Percentiles rank a stretch among this genome's conserved stretches.
These are phyloP conservation scores for Decapterus maruadsi DNA, from an alignment of 2,797 vertebrate species.

Conservation along the genomic window DNA sequence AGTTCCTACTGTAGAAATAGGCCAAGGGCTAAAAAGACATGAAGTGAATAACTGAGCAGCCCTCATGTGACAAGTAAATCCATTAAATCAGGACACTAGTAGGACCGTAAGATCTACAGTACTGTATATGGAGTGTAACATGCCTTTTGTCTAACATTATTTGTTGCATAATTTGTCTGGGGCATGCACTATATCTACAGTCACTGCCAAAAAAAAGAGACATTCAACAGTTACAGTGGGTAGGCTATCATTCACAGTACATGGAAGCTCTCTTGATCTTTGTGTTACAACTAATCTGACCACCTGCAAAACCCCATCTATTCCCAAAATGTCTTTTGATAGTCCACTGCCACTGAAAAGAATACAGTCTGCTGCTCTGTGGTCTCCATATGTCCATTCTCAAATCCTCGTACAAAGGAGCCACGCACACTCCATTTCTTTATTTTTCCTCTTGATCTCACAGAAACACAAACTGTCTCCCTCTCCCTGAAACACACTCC, in stretches of 20 bases:
- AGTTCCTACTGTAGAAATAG: constrained; percentile 44
- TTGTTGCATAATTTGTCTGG: constrained; percentile 29
- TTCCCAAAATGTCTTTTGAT: constrained; percentile 67
- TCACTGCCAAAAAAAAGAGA: constrained; percentile 28
- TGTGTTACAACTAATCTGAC: constrained; percentile 53
- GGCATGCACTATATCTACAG: constrained; percentile 24
- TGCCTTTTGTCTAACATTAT: constrained; percentile 21
- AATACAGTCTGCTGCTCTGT: constrained; percentile 63
- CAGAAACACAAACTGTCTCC: constrained; percentile 64
- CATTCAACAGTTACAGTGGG: constrained; percentile 53
- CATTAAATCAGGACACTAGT: constrained; percentile 31
- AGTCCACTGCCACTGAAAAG: constrained; percentile 62
- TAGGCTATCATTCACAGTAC: constrained; percentile 35
- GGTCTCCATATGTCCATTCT: constrained; percentile 71
- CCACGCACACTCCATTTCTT: constrained; percentile 51
- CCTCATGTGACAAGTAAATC: constrained; percentile 46
- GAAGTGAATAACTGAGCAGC: constrained; percentile 38
- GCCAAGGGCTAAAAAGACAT: constrained; percentile 47
- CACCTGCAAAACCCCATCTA: constrained; percentile 61
- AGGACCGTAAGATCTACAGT: constrained; percentile 18
- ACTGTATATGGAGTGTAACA: not conserved
- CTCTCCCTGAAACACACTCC: constrained; percentile 37
- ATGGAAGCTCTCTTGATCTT: constrained; percentile 51
- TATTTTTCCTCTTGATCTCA: constrained; percentile 63
- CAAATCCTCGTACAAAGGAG: constrained; percentile 70